Percentiles rank a stretch among this genome's conserved stretches.
Conservation (phyloP, 2,113 vertebrate species). For the Zosterops japonicus region DNA sequence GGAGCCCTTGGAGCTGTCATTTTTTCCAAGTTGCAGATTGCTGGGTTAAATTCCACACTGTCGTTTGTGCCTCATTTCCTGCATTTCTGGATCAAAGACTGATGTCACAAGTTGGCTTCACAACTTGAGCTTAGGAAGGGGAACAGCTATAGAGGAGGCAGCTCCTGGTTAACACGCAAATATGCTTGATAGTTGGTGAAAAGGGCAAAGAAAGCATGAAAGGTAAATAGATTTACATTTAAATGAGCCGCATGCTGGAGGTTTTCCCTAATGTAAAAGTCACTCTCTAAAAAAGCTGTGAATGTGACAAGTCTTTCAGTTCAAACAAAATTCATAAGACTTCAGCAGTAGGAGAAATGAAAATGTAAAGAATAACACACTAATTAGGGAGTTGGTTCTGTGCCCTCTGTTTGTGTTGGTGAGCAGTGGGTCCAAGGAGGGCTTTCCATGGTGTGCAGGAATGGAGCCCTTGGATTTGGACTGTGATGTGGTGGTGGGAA, state of each 20-base stretch:
- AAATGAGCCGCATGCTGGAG: slow-evolving; percentile 46
- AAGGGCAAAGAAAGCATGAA: slow-evolving; percentile 70
- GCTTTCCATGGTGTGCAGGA: background rate
- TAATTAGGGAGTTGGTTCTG: background rate
- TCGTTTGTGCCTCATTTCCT: background rate
- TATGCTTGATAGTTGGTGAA: slow-evolving; percentile 66
- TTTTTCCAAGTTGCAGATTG: background rate
- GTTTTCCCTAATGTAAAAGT: slow-evolving; percentile 55
- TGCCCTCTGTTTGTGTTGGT: background rate
- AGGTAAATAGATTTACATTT: slow-evolving; percentile 72
- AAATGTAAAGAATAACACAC: background rate
- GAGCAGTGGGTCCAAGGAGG: background rate
- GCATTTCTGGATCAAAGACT: slow-evolving; percentile 38
- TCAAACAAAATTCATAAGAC: slow-evolving; percentile 15
- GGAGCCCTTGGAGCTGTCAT: background rate
- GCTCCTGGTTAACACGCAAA: slow-evolving; percentile 64
- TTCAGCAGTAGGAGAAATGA: slow-evolving; percentile 7
- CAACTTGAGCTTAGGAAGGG: slow-evolving; percentile 18
- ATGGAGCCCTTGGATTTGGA: background rate
- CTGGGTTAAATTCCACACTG: background rate
- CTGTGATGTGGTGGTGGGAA: background rate
- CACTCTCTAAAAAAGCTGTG: slow-evolving; percentile 36
- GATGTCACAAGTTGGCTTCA: slow-evolving; percentile 27
- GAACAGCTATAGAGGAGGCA: slow-evolving; percentile 43
- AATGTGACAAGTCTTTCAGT: slow-evolving; percentile 41